Evolutionary conservation across 2,113 vertebrate genomes (phyloP), one percentile per base, ranked within the genome.

Genomic region (Sapayoa aenigma): DNA sequence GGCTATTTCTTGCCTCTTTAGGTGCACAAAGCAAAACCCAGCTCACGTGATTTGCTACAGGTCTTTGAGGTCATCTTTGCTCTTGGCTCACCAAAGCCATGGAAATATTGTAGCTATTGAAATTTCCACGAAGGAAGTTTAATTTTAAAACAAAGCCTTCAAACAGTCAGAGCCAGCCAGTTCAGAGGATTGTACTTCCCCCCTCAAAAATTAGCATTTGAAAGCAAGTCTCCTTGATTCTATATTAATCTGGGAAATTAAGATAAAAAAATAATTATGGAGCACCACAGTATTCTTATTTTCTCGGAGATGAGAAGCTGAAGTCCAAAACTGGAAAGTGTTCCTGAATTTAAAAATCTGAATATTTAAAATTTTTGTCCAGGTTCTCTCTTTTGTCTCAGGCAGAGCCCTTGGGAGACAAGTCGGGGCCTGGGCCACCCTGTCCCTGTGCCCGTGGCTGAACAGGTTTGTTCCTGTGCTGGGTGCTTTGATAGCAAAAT

Each of bases 91-190:
- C 76, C 76, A 67, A 58, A 92, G 65, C 35, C 30, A 6, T 39
- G 52, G 82, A 92, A 92, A 67, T 83, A 31, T 6, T 39, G 83
- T 25, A 58, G n/a, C 50, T 84, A 28, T 55, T 90, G 67, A 58
- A 93, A 86, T 83, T 72, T 88, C 9, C 33, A 2, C 9, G 47
- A 83, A 84, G 35, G 72, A 59, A 44, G 30, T 33, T 90, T 91
- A 84, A 90, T 94, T 94, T 93, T 87, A 81, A 92, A 94, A 94
- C 71, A 91, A 92, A 95, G 52, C 49, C 31, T 87, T 94, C 62
- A n/a, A 55, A 65, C 5, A 80, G 56, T 19, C 25, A 39, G 76
- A 93, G 39, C 21, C 63, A 84, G 71, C n/a, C 60, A 88, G 63
- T 74, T 79, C 37, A n/a, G 87, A 58, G 58, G 49, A 44, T 12